These are phyloP conservation scores for Pterocles burchelli DNA, from an alignment of 2,113 vertebrate genomes.

Conservation along the genomic window DNA sequence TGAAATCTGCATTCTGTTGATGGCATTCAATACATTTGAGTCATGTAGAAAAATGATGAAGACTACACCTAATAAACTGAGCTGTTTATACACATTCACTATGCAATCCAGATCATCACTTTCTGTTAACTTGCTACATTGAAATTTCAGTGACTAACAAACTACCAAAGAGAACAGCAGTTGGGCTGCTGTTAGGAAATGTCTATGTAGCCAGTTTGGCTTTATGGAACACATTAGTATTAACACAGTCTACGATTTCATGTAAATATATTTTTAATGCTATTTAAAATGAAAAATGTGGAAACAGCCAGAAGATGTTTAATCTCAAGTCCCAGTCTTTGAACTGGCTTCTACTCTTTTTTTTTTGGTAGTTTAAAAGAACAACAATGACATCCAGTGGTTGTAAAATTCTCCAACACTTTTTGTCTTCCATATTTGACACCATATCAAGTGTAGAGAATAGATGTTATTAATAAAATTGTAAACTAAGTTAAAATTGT, in stretches of 20 bases:
- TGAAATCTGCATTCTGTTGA: background rate
- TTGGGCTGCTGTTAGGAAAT: background rate
- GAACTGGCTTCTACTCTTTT: background rate
- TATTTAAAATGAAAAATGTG: background rate
- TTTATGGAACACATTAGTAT: background rate
- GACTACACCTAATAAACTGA: background rate
- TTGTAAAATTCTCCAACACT: slow-evolving; percentile 1
- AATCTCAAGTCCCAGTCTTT: background rate
- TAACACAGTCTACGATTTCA: background rate
- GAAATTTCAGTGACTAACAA: background rate
- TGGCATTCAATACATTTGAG: background rate
- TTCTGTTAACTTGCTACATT: background rate
- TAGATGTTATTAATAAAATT: background rate
- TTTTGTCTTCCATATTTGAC: background rate
- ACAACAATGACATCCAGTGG: slow-evolving; percentile 61
- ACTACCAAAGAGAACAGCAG: background rate
- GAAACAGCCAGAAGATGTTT: background rate
- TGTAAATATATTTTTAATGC: background rate
- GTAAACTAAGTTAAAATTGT: background rate
- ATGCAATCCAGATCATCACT: background rate
- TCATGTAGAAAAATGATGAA: background rate
- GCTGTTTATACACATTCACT: background rate
- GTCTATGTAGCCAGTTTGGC: background rate
- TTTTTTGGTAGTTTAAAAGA: background rate
- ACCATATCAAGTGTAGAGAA: background rate